Conservation (phyloP, 2,888 invertebrate species). For the Agrotis clavis region DNA sequence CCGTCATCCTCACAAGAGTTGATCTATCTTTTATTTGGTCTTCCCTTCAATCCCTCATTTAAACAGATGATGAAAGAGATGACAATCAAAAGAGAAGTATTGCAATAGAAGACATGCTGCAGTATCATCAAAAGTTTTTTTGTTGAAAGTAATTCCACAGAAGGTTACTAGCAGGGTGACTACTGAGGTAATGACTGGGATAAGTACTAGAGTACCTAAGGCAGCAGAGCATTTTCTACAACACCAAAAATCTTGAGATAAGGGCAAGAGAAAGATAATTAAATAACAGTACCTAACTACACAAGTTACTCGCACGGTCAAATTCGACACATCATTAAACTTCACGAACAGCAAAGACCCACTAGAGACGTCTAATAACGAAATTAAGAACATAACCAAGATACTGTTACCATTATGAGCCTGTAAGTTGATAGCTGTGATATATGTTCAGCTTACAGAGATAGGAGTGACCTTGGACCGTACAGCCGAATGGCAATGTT, state of each 20-base stretch:
- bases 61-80: too few relatives aligned
- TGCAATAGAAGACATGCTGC: too few relatives aligned
- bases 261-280: too few relatives aligned
- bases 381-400: slow-evolving; percentile 49
- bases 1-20: not conserved
- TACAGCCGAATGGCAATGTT: slow-evolving; percentile 57
- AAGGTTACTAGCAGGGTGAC: too few relatives aligned
- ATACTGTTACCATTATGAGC: slow-evolving; percentile 39
- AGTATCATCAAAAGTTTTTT: too few relatives aligned
- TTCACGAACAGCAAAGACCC: slow-evolving; percentile 35
- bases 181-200: too few relatives aligned
- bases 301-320: not conserved
- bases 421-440: slow-evolving; percentile 41
- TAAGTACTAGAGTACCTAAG: too few relatives aligned
- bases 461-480: slow-evolving; percentile 67
- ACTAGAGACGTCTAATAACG: slow-evolving; percentile 20
- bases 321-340: slow-evolving; percentile 9
- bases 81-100: too few relatives aligned
- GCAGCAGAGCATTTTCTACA: too few relatives aligned
- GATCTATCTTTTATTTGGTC: not conserved
- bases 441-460: slow-evolving; percentile 55
- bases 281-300: not conserved
- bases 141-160: too few relatives aligned
- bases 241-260: too few relatives aligned
- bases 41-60: too few relatives aligned